A percentile compares a stretch with the other conserved stretches of the same genome.
phyloP scores from a whole-genome alignment of 2,888 invertebrate genomes.

The Chydorus sphaericus region DNA sequence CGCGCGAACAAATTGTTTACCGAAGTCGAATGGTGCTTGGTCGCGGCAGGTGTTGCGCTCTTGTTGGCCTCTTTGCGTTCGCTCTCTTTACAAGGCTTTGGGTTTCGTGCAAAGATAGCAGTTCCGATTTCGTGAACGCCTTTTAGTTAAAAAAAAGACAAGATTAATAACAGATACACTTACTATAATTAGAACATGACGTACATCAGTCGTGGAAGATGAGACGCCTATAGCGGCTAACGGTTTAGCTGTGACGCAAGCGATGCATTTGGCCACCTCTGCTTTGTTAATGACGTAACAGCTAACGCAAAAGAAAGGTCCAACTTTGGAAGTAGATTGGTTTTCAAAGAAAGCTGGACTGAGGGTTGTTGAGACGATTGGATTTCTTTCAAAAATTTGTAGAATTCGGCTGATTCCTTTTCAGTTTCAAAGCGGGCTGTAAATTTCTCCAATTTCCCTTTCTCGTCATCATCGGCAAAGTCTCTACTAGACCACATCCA shows the following conservation, averaged over 20 bases:
- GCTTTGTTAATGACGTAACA: conserved; percentile 44
- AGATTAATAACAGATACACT: no score
- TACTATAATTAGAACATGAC: no score
- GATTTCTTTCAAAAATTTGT: conserved; percentile 52
- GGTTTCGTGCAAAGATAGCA: no score
- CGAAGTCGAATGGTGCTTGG: no score
- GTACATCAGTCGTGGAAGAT: no score
- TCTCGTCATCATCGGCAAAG: conserved; percentile 57
- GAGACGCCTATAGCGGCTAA: no score
- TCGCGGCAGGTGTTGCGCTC: no score
- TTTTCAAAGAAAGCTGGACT: conserved; percentile 1
- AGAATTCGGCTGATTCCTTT: conserved; percentile 58
- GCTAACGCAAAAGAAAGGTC: conserved; percentile 50
- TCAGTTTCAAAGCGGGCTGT: conserved; percentile 64
- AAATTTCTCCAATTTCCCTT: conserved; percentile 48
- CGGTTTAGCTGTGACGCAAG: conserved; percentile 44
- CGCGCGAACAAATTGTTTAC: no score
- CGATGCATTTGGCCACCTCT: conserved; percentile 41
- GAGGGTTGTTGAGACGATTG: conserved; percentile 23
- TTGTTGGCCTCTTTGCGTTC: no score
- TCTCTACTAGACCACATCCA: conserved; percentile 75
- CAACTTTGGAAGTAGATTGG: conserved; percentile 45
- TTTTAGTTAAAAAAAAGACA: no score
- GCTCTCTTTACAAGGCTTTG: no score
- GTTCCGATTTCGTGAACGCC: no score